Conservation (phyloP, 2,797 vertebrate species). For the Myotis findleyi region DNA sequence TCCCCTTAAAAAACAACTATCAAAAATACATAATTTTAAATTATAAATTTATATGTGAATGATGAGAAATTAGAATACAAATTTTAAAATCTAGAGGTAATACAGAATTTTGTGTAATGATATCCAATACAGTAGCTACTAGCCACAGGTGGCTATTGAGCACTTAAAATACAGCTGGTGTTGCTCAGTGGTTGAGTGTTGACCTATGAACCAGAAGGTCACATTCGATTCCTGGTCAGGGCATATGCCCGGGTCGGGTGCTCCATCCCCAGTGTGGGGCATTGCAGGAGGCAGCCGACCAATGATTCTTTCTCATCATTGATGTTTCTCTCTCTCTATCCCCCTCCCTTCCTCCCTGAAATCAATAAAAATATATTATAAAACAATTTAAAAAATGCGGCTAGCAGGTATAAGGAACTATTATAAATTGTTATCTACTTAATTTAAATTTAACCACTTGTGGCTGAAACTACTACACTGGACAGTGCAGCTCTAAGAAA, state of each 20-base stretch:
- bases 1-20: not conserved
- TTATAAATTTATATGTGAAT: not conserved
- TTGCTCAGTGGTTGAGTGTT: not conserved
- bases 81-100: constrained; percentile 43
- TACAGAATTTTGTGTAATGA: constrained; percentile 14
- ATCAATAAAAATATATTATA: not conserved
- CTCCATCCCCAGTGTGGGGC: not conserved
- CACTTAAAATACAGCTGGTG: constrained; percentile 10
- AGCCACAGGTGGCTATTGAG: not conserved
- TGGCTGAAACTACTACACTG: not conserved
- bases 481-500: not conserved
- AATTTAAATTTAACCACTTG: not conserved
- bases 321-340: not conserved
- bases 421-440: constrained; percentile 20
- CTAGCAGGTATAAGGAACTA: not conserved
- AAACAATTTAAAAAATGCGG: not conserved
- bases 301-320: not conserved
- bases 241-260: not conserved
- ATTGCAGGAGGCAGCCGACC: not conserved
- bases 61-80: not conserved
- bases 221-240: not conserved
- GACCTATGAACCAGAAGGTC: not conserved
- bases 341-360: not conserved
- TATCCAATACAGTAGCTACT: not conserved
- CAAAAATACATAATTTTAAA: not conserved